Evolutionary conservation across 1,140 invertebrate species (phyloP).

Genomic region (Drosophila varians): DNA sequence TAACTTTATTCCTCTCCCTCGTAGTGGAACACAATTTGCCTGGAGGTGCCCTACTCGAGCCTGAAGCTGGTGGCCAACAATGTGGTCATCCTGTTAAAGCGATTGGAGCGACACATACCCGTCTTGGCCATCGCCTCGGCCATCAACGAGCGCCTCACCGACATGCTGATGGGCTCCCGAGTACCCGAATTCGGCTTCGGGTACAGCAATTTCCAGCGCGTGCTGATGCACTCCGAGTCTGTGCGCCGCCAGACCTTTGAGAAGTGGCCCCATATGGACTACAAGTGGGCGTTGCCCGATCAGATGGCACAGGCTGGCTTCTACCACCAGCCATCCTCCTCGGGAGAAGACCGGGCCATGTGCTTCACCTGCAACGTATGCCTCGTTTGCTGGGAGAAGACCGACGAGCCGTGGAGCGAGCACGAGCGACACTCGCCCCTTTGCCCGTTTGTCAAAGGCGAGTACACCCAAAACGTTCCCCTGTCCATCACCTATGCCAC

Average conservation of each 20-base stretch:
- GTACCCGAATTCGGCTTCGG: slow-evolving; percentile 83
- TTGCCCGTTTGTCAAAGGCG: slow-evolving; percentile 96
- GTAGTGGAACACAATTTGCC: slow-evolving; percentile 96
- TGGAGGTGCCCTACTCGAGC: slow-evolving; percentile 90
- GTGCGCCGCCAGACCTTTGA: slow-evolving; percentile 94
- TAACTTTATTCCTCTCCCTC: slow-evolving; percentile 20
- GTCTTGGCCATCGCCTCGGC: slow-evolving; percentile 94
- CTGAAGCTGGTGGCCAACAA: slow-evolving; percentile 91
- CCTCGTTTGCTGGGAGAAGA: slow-evolving; percentile 97
- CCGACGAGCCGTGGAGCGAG: slow-evolving; percentile 98
- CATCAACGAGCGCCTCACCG: slow-evolving; percentile 92
- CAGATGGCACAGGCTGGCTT: slow-evolving; percentile 98
- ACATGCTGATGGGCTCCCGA: slow-evolving; percentile 86
- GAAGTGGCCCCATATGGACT: slow-evolving; percentile 98
- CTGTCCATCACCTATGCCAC: slow-evolving; percentile 94
- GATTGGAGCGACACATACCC: slow-evolving; percentile 91
- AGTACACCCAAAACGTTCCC: slow-evolving; percentile 98
- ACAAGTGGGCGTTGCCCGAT: slow-evolving; percentile 97
- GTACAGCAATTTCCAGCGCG: slow-evolving; percentile 84
- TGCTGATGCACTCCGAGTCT: slow-evolving; percentile 95
- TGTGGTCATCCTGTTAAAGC: slow-evolving; percentile 92
- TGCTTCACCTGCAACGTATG: slow-evolving; percentile 97
- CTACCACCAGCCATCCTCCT: slow-evolving; percentile 95
- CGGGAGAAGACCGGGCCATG: slow-evolving; percentile 96
- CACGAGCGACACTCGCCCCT: slow-evolving; percentile 96